Base-by-base conservation (phyloP, 2,113 vertebrate genomes). In the Lophura nycthemera region DNA sequence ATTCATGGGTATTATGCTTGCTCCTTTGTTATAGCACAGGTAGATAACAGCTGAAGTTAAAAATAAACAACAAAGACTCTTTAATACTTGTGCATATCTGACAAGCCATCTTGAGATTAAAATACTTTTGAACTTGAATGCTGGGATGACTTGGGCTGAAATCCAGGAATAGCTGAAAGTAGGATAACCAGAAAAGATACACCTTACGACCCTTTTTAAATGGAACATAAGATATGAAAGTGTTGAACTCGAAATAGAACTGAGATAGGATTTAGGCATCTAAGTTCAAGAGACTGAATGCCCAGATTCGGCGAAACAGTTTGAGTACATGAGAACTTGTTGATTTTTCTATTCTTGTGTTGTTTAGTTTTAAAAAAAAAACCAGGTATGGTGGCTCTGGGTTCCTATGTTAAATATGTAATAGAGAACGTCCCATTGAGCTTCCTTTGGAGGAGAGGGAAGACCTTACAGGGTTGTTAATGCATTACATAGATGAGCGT, bases 41-140 rank as follows among this genome's bases (percentile, higher is more conserved):
- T 94, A 88, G 79, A 80, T 94, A 88, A 83, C 24, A 83, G 70
- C 42, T 67, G 3, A 89, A 96, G 60, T 81, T 88, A 95, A 95
- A 95, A 95, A 93, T 94, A 96, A 95, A 88, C 64, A 91, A 89
- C 78, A 91, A 89, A 89, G 85, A 74, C 60, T 89, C n/a, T 77
- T 56, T 88, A 81, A 94, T 88, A 76, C 56, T 77, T 40, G 8
- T 64, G 63, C 30, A 65, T 85, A 94, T 93, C 87, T 92, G 93
- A 87, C 54, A 85, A 89, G 30, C 22, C 30, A 79, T 72, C 77
- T 72, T 83, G 74, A 85, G 63, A 87, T 29, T 91, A 78, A 87
- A 94, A 63, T 73, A 65, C 74, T 75, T 95, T 89, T 10, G 60
- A 5, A 47, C 48, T 43, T 93, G 66, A 48, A 61, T 89, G 69